phyloP scores from a whole-genome alignment of 2,888 invertebrate genomes.

The Myopa testacea region DNA sequence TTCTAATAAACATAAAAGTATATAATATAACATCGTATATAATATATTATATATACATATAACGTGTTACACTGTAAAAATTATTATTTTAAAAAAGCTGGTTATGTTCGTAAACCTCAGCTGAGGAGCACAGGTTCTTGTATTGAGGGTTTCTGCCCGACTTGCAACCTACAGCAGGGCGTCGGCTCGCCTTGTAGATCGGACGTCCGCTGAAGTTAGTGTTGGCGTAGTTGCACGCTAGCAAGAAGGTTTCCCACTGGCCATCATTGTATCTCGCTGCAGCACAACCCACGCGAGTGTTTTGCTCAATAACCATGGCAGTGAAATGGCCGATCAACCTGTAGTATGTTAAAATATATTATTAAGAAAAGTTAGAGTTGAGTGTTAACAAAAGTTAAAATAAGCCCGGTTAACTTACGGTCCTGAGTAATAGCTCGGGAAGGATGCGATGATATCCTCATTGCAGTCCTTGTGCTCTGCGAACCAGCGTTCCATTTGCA shows the following conservation, averaged over 20 bases:
- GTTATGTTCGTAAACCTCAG: neutral
- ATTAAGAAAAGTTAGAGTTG: neutral
- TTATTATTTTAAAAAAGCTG: no score
- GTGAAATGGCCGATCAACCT: constrained; percentile 57
- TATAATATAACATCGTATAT: no score
- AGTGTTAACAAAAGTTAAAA: neutral
- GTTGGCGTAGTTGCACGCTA: constrained; percentile 20
- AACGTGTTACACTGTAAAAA: no score
- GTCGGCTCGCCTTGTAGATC: neutral
- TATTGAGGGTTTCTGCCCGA: neutral
- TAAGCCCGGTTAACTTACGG: neutral
- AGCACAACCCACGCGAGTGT: constrained; percentile 44
- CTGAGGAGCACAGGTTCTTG: constrained; percentile 18
- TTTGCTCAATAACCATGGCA: constrained; percentile 42
- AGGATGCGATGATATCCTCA: neutral
- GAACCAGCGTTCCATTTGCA: constrained; percentile 53
- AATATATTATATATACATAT: no score
- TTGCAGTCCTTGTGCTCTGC: neutral
- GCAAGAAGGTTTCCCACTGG: neutral
- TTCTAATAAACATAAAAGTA: no score
- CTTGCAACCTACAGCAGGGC: neutral
- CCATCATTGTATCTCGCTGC: neutral
- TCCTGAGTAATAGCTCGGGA: neutral
- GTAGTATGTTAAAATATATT: constrained; percentile 39
- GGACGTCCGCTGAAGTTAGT: neutral